Evolutionary conservation across 2,888 invertebrate species (phyloP).

Genomic region (Operophtera brumata): DNA sequence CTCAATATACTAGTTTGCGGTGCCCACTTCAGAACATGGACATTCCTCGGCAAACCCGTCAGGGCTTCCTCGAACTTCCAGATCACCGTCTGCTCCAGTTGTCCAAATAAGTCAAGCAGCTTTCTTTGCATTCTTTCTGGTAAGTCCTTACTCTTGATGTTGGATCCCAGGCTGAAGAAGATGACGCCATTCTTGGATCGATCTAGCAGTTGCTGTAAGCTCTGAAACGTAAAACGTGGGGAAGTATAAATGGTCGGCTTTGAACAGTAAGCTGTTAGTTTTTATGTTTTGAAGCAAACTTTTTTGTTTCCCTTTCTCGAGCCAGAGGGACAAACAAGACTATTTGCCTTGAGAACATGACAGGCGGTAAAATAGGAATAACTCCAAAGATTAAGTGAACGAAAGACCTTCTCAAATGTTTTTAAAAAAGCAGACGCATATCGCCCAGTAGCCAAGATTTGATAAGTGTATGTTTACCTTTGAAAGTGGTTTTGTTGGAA

Average conservation of each 20-base stretch:
- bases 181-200: constrained; percentile 63
- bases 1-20: constrained; percentile 59
- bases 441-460: too few species aligned
- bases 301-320: too few species aligned
- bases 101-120: constrained; percentile 58
- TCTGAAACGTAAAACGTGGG: constrained; percentile 44
- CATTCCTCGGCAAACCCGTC: constrained; percentile 56
- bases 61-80: constrained; percentile 56
- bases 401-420: too few species aligned
- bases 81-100: constrained; percentile 64
- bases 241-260: not conserved
- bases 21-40: constrained; percentile 55
- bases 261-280: not conserved
- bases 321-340: too few species aligned
- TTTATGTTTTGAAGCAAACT: too few species aligned
- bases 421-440: too few species aligned
- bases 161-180: constrained; percentile 66
- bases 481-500: constrained; percentile 35
- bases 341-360: too few species aligned
- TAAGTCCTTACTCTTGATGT: constrained; percentile 49
- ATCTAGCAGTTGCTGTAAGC: constrained; percentile 58
- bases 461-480: constrained; percentile 36
- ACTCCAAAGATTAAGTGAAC: too few species aligned
- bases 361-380: too few species aligned
- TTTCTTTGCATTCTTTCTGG: constrained; percentile 46